phyloP scores from a whole-genome alignment of 2,113 vertebrate species.

The Sceloporus undulatus region DNA sequence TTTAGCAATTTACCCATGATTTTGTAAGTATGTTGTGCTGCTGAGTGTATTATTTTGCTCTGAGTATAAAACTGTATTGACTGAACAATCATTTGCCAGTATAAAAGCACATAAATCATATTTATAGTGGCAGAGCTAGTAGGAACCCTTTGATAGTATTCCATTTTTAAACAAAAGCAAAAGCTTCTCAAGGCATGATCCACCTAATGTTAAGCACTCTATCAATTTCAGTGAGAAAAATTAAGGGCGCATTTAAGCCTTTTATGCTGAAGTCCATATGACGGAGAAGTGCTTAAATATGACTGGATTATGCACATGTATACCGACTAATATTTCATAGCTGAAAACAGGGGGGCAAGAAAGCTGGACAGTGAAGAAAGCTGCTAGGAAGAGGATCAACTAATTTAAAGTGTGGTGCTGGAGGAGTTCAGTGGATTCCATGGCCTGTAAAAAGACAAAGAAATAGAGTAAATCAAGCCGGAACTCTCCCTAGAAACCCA shows the following conservation, averaged over 20 bases:
- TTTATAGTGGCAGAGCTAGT: conserved; percentile 5
- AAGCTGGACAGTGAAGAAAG: no score
- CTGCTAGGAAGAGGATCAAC: no score
- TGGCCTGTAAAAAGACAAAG: no score
- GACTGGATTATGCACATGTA: neutral
- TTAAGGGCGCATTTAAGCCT: neutral
- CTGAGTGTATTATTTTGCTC: conserved; percentile 34
- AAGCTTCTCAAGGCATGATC: neutral
- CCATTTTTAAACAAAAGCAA: neutral
- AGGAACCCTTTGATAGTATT: neutral
- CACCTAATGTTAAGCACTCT: neutral
- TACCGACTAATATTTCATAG: neutral
- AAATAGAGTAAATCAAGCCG: no score
- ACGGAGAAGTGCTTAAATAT: neutral
- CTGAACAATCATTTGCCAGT: conserved; percentile 29
- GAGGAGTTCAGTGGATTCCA: no score
- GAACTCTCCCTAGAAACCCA: no score
- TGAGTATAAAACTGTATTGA: conserved; percentile 28
- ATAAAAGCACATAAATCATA: neutral
- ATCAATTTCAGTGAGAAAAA: neutral
- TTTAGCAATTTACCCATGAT: conserved; percentile 33
- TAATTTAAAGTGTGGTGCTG: no score
- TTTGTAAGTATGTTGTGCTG: neutral
- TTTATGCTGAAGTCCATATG: neutral
- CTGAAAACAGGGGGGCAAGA: neutral